A percentile compares a stretch with the other conserved stretches of the same genome.
Evolutionary conservation across 2,113 vertebrate genomes (phyloP).

Genomic region (Globicephala melas): DNA sequence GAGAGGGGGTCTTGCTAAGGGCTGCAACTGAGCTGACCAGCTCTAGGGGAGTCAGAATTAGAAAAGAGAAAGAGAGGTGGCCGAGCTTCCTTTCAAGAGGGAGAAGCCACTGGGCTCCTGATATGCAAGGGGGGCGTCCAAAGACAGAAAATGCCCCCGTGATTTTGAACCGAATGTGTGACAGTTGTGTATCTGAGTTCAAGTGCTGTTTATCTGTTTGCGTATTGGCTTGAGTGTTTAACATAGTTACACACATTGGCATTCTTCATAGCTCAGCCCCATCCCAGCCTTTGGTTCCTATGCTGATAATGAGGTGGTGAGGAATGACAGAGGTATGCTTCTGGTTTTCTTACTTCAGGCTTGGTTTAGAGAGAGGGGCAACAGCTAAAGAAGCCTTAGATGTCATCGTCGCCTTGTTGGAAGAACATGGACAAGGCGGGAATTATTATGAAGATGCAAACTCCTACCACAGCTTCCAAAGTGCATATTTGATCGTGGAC

Average conservation of each 20-base stretch:
- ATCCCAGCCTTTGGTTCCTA: not conserved
- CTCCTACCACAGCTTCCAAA: slow-evolving; percentile 83
- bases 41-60: not conserved
- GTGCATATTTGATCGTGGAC: slow-evolving; percentile 84
- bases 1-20: not conserved
- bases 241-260: accelerated
- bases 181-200: not conserved
- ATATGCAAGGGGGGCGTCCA: not conserved
- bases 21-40: not conserved
- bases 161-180: not conserved
- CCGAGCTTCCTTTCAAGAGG: not conserved
- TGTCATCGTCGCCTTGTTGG: slow-evolving; percentile 83
- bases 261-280: not conserved
- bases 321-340: not conserved
- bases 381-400: slow-evolving; percentile 86
- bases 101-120: not conserved
- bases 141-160: not conserved
- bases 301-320: not conserved
- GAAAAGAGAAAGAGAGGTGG: not conserved
- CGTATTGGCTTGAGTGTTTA: not conserved
- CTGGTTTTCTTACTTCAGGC: slow-evolving; percentile 70
- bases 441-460: slow-evolving; percentile 85
- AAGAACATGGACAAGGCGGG: slow-evolving; percentile 87
- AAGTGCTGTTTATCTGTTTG: not conserved
- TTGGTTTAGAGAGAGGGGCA: slow-evolving; percentile 86